These are phyloP conservation scores for Schizotus pectinicornis DNA, from an alignment of 2,888 invertebrate genomes.

Conservation along the genomic window DNA sequence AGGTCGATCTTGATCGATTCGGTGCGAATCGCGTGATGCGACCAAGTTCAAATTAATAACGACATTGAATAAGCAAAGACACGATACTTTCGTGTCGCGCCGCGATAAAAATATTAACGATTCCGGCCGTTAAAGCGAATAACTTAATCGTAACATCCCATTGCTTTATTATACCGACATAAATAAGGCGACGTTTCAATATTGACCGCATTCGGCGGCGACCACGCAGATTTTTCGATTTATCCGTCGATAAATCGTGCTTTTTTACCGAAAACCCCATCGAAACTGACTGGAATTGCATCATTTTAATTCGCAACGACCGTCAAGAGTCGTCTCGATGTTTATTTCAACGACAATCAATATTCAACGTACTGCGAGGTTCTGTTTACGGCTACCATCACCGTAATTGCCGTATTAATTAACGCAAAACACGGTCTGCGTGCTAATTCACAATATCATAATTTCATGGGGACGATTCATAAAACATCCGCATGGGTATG, in stretches of 20 bases:
- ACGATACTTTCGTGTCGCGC: constrained; percentile 7
- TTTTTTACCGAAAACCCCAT: not conserved
- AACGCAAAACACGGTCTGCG: constrained; percentile 49
- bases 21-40: too few relatives aligned
- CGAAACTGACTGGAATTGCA: too few relatives aligned
- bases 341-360: constrained; percentile 36
- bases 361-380: constrained; percentile 39
- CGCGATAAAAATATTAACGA: constrained; percentile 21
- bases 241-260: not conserved
- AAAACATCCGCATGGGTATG: constrained; percentile 24
- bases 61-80: constrained; percentile 9
- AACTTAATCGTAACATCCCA: constrained; percentile 20
- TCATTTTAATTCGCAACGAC: not conserved
- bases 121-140: constrained; percentile 20
- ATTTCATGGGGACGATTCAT: constrained; percentile 38
- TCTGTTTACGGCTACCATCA: constrained; percentile 42
- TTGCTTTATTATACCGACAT: constrained; percentile 11
- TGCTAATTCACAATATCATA: constrained; percentile 52
- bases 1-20: too few relatives aligned
- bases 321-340: constrained; percentile 21
- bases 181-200: constrained; percentile 15
- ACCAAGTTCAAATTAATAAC: constrained; percentile 16
- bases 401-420: constrained; percentile 52
- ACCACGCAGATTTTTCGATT: too few relatives aligned
- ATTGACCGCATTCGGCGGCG: not conserved